Percentiles rank a stretch among this genome's conserved stretches.
Evolutionary conservation across 2,888 invertebrate species (phyloP).

Genomic region (Cremastinae sp.): DNA sequence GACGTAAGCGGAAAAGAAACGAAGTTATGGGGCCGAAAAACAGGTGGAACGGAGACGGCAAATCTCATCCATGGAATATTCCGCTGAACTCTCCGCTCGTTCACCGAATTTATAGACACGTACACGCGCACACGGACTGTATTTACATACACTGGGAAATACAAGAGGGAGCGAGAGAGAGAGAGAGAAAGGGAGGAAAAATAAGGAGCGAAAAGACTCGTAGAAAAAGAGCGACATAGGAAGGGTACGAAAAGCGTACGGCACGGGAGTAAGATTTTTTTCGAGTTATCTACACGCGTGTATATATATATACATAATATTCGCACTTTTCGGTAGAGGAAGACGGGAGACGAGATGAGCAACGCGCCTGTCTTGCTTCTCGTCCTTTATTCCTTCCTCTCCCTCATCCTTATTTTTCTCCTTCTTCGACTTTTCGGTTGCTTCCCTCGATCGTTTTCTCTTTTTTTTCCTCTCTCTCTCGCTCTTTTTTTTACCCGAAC

Average conservation of each 20-base stretch:
- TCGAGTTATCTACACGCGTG: too few relatives aligned
- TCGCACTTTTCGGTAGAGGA: not conserved
- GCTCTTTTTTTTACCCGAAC: not conserved
- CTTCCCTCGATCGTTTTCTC: constrained; percentile 1
- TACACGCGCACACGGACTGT: constrained; percentile 4
- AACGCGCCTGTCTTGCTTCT: constrained; percentile 17
- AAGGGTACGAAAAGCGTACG: too few relatives aligned
- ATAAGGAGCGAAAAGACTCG: constrained; percentile 2
- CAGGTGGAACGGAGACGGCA: constrained; percentile 58
- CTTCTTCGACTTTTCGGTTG: constrained; percentile 22
- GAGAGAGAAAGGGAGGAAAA: not conserved
- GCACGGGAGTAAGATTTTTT: too few relatives aligned
- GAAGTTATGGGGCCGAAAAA: constrained; percentile 16
- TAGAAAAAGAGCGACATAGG: too few relatives aligned
- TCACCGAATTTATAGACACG: not conserved
- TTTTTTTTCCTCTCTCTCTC: constrained; percentile 24
- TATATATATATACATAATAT: constrained; percentile 13
- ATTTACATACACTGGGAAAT: not conserved
- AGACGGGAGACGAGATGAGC: not conserved
- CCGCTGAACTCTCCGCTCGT: constrained; percentile 65
- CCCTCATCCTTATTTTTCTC: constrained; percentile 46
- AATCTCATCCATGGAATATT: constrained; percentile 68
- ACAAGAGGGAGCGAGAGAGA: not conserved
- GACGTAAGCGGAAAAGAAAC: constrained; percentile 21
- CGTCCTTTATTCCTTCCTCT: constrained; percentile 34